These are phyloP conservation scores for Drosophila imparisetae DNA, from an alignment of 2,888 invertebrate genomes.

Conservation along the genomic window DNA sequence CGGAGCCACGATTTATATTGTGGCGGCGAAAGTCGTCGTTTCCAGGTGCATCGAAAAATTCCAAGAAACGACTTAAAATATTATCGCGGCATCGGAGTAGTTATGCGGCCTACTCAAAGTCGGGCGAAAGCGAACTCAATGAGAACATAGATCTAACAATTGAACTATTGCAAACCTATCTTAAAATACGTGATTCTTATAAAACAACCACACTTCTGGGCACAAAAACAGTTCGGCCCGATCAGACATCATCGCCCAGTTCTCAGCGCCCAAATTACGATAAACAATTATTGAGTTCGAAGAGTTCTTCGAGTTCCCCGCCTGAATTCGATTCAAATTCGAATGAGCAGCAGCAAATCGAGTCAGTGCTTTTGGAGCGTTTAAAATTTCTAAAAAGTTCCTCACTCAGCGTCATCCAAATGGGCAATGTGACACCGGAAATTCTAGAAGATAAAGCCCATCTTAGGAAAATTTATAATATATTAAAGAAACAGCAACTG, in stretches of 20 bases:
- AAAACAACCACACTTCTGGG: slow-evolving; percentile 80
- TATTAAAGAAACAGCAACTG: slow-evolving; percentile 82
- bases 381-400: slow-evolving; percentile 60
- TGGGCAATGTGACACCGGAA: slow-evolving; percentile 89
- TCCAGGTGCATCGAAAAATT: slow-evolving; percentile 85
- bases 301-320: background rate
- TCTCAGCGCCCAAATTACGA: slow-evolving; percentile 69
- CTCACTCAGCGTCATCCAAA: slow-evolving; percentile 78
- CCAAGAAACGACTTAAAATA: slow-evolving; percentile 68
- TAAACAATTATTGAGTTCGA: slow-evolving; percentile 2
- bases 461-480: slow-evolving; percentile 86
- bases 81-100: slow-evolving; percentile 46
- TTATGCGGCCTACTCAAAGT: slow-evolving; percentile 1
- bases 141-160: slow-evolving; percentile 74
- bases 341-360: slow-evolving; percentile 46
- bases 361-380: slow-evolving; percentile 68
- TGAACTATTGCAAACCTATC: slow-evolving; percentile 74
- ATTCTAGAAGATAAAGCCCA: slow-evolving; percentile 90
- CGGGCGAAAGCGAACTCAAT: slow-evolving; percentile 24
- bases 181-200: slow-evolving; percentile 73
- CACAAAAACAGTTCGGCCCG: slow-evolving; percentile 80
- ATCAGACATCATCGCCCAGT: slow-evolving; percentile 82
- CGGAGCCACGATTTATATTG: slow-evolving; percentile 91
- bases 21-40: slow-evolving; percentile 92
- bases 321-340: slow-evolving; percentile 11